These are phyloP conservation scores for Solenopsis fugax DNA, from an alignment of 1,140 invertebrate genomes.

Conservation along the genomic window DNA sequence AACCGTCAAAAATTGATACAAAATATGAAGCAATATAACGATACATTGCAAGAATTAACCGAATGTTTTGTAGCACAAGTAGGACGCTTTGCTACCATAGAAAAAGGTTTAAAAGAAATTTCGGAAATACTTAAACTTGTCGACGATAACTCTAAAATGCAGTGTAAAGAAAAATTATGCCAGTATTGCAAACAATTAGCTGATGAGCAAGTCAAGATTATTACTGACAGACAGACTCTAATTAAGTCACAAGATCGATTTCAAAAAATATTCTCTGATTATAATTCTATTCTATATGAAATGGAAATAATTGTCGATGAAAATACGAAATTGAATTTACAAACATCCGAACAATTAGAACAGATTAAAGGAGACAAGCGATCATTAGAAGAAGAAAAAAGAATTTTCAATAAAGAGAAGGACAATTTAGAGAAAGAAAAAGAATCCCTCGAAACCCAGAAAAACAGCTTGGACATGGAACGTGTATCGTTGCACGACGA, in stretches of 20 bases:
- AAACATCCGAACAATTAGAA: conserved; percentile 38
- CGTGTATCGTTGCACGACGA: conserved; percentile 28
- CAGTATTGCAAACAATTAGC: conserved; percentile 68
- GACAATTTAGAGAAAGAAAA: conserved; percentile 56
- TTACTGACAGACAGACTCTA: conserved; percentile 73
- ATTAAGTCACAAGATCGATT: conserved; percentile 78
- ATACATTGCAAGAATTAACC: conserved; percentile 83
- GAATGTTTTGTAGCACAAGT: conserved; percentile 72
- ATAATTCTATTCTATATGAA: conserved; percentile 75
- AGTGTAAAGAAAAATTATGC: conserved; percentile 63
- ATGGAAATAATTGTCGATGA: conserved; percentile 77
- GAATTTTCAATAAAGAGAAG: conserved; percentile 41
- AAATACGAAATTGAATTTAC: conserved; percentile 70
- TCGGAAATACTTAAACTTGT: conserved; percentile 67
- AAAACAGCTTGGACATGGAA: conserved; percentile 56
- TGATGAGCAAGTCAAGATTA: conserved; percentile 72
- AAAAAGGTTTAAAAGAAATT: conserved; percentile 74
- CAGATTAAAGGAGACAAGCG: neutral
- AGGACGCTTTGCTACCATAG: conserved; percentile 65
- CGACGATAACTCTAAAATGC: neutral
- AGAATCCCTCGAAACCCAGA: conserved; percentile 43
- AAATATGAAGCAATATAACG: conserved; percentile 85
- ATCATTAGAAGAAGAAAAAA: conserved; percentile 17
- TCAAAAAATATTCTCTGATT: conserved; percentile 81
- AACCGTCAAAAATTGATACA: conserved; percentile 78